These are phyloP conservation scores for Tenrec ecaudatus DNA, from an alignment of 2,113 vertebrate species.

Conservation along the genomic window DNA sequence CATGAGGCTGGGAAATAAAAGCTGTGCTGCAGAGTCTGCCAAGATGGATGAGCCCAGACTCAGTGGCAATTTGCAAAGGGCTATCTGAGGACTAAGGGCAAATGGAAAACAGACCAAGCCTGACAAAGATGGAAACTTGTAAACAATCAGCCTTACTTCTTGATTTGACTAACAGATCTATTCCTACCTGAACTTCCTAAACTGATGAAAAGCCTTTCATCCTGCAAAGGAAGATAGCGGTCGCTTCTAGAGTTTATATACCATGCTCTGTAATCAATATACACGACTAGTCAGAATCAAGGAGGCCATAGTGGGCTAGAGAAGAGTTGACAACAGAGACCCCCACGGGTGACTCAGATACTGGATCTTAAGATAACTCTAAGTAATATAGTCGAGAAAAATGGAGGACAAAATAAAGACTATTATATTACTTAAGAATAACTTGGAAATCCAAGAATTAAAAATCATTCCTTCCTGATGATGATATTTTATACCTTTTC, in stretches of 20 bases:
- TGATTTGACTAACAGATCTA: not conserved
- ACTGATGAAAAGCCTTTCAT: not conserved
- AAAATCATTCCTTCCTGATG: constrained; percentile 9
- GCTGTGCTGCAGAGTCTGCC: not conserved
- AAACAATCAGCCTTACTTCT: not conserved
- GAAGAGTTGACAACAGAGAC: not conserved
- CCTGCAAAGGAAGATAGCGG: not conserved
- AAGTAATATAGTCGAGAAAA: constrained; percentile 31
- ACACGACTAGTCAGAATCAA: not conserved
- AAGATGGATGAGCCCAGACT: not conserved
- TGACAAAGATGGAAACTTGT: not conserved
- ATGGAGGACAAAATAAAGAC: not conserved
- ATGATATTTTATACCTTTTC: not conserved
- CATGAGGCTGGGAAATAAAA: not conserved
- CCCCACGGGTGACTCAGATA: not conserved
- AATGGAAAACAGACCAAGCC: not conserved
- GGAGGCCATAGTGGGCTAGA: not conserved
- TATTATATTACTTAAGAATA: not conserved
- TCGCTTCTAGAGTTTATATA: not conserved
- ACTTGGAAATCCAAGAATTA: not conserved
- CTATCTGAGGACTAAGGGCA: not conserved
- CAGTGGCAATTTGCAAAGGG: not conserved
- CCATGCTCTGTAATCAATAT: not conserved
- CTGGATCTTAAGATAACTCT: constrained; percentile 6
- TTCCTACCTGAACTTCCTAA: not conserved